Percentiles rank a stretch among this genome's conserved stretches.
Conservation (phyloP, 2,113 vertebrate genomes). For the Piprites chloris region DNA sequence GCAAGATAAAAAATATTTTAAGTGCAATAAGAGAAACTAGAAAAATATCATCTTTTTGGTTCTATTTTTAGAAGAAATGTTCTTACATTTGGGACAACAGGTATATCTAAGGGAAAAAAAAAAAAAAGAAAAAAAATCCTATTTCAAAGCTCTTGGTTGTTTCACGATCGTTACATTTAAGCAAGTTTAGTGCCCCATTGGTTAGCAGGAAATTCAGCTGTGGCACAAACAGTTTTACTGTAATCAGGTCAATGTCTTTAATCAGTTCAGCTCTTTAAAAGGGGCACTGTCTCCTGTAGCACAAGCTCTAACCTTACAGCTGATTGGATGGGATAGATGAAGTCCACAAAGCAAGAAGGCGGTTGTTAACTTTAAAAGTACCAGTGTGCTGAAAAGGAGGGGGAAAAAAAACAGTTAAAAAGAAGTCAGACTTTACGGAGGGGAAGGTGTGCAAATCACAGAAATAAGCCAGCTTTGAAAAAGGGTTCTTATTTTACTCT, state of each 20-base stretch:
- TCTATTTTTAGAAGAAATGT: slow-evolving; percentile 6
- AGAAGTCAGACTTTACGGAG: slow-evolving; percentile 27
- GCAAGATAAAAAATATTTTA: slow-evolving; percentile 67
- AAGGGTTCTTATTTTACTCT: slow-evolving; percentile 53
- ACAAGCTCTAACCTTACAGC: slow-evolving; percentile 44
- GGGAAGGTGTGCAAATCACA: slow-evolving; percentile 63
- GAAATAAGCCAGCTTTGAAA: slow-evolving; percentile 56
- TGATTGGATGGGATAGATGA: slow-evolving; percentile 55
- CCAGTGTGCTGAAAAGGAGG: not conserved
- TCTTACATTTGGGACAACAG: slow-evolving; percentile 37
- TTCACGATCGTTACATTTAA: not conserved
- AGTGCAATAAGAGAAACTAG: slow-evolving; percentile 61
- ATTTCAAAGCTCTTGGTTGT: slow-evolving; percentile 37
- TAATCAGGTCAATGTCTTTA: slow-evolving; percentile 60
- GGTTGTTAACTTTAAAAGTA: slow-evolving; percentile 47
- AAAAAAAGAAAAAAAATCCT: not conserved
- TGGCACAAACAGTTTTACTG: slow-evolving; percentile 45
- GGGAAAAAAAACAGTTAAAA: not conserved
- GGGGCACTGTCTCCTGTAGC: slow-evolving; percentile 50
- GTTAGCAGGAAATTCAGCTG: slow-evolving; percentile 56
- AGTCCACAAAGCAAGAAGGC: slow-evolving; percentile 26
- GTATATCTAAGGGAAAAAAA: not conserved
- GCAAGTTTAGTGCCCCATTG: not conserved
- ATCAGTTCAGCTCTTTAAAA: slow-evolving; percentile 65
- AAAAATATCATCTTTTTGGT: slow-evolving; percentile 49